Evolutionary conservation across 2,113 vertebrate species (phyloP), one percentile per base, ranked within the genome.

Genomic region (Sander lucioperca): DNA sequence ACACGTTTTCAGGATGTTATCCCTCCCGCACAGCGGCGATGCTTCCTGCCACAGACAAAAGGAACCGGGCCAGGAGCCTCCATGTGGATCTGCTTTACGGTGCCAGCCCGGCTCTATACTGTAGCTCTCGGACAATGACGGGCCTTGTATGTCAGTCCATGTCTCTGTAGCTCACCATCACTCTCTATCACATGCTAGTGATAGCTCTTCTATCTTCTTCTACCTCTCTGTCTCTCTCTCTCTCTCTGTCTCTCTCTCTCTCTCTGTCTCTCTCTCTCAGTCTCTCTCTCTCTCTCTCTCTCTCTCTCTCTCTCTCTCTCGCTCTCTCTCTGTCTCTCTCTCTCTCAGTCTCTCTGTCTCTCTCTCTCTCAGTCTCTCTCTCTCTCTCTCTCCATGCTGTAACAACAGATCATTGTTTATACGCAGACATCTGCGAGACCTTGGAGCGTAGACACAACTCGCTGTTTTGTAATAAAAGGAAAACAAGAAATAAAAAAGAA

Each of bases 31-130:
- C n/a, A 64, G 30, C 58, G 30, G 1, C 2, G 9, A 33, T 59
- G 76, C 72, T 88, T 88, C 85, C 78, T 72, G 71, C 21, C 33
- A 19, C 64, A 59, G 48, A 84, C 80, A 80, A 82, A 43, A 91
- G 71, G 62, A 1, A 25, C 75, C n/a, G 68, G 75, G 53, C 82
- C 53, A 6, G 57, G 66, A 68, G 79, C 63, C 73, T 80, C 76
- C 71, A 39, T 79, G 67, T 71, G 61, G 71, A 79, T 57, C 77
- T 74, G 82, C 4, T 77, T 81, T 66, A 81, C 71, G 76, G 74
- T 78, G 74, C 69, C 73, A 80, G 62, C n/a, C 27, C 68, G 63
- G 23, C 79, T 7, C 6, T 7, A 59, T 43, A 9, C 8, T 39
- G 36, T 25, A 33, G 36, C 13, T 21, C 61, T 47, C 50, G 65